These are phyloP conservation scores for Mesocentrotus franciscanus DNA, from an alignment of 53 echinoderm and acorn worm genomes.

Conservation along the genomic window DNA sequence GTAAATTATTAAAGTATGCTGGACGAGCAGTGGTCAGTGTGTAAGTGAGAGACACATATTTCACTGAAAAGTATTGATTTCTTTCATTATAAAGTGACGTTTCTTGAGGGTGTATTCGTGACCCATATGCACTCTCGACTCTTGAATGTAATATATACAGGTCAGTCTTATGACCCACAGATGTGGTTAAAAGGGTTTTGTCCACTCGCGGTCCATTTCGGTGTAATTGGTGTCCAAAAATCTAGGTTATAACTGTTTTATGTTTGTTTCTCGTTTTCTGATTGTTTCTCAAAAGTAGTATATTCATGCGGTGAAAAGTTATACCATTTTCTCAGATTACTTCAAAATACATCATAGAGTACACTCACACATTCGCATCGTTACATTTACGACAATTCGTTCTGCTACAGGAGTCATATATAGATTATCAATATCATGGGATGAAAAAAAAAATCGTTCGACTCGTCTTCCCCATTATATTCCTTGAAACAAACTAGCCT, in stretches of 20 bases:
- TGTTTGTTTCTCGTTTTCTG: neutral
- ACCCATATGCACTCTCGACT: constrained; percentile 20
- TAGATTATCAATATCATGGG: no score
- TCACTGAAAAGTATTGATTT: constrained; percentile 21
- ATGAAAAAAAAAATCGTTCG: no score
- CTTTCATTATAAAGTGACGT: constrained; percentile 38
- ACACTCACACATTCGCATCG: neutral
- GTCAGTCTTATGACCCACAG: constrained; percentile 12
- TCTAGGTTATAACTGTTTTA: neutral
- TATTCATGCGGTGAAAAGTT: neutral
- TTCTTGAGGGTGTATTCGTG: constrained; percentile 41
- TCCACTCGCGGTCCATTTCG: neutral
- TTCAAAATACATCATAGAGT: neutral
- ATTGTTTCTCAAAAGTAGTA: neutral
- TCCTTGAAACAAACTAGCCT: no score
- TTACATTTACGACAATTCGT: neutral
- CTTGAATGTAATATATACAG: neutral
- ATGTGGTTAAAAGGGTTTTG: neutral
- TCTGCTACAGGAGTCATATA: neutral
- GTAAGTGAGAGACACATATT: neutral
- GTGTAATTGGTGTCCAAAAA: neutral
- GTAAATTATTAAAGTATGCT: neutral
- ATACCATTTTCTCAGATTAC: no score
- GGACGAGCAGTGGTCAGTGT: neutral
- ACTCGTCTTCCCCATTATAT: no score